Base-by-base conservation (phyloP, 2,888 invertebrate species). In the Papilio demoleus region DNA sequence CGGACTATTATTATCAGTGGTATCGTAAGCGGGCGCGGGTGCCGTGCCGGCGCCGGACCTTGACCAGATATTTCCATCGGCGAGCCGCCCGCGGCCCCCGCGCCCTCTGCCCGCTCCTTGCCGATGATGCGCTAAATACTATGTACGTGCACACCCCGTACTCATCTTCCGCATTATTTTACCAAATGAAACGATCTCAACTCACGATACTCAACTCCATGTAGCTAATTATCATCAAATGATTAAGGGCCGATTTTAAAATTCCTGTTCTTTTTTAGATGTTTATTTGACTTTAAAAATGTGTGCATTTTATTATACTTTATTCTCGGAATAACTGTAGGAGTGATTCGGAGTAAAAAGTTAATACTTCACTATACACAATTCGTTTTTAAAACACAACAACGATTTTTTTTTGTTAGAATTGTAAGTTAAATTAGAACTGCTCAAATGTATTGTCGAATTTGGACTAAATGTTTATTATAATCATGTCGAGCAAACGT, bases 31-130 rank as follows among this genome's bases (percentile, higher is more conserved):
- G 69, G 72, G 65, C 71, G 63, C 31, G n/a, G n/a, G n/a, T n/a
- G n/a, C 31, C 6, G 31, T 6, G 31, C 31, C 31, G 3, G 31
- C 31, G 31, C 42, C 50, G 68, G 71, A 75, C 75, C 73, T 77
- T 75, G 75, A 75, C 66, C 60, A 72, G 73, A 75, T 77, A 75
- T 77, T 74, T 75, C 67, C 68, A 74, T 72, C 74, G 68, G 70
- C 69, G 71, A 71, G 47, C 22, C 47, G 47, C 47, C 69, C n/a
- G n/a, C 19, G 9, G 19, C 45, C 9, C 45, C 45, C 42, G 42
- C 42, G 42, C 17, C 9, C 45, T 17, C 45, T n/a, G 45, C 19
- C 40, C 65, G 27, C 42, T 64, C 62, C 53, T 68, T 70, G 67
- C 71, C 72, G 73, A 71, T 67, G 66, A 71, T 67, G 59, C 69